A percentile compares a stretch with the other conserved stretches of the same genome.
These are phyloP conservation scores for Aphelinus certus DNA, from an alignment of 1,140 invertebrate genomes.

Conservation along the genomic window DNA sequence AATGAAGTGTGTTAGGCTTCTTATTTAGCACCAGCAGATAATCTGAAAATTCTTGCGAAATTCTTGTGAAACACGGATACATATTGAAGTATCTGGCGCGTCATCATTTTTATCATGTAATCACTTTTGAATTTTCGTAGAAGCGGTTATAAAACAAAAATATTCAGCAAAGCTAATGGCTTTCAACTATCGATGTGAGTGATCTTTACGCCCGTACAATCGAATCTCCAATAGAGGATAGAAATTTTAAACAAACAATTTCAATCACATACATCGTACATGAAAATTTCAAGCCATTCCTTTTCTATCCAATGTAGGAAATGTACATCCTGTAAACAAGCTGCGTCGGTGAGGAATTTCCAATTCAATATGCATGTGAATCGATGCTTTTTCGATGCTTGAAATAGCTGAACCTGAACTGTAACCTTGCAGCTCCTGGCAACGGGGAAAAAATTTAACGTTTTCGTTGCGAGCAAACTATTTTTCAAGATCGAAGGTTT, in stretches of 20 bases:
- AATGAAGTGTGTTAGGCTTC: conserved; percentile 20
- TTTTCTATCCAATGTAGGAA: too few relatives aligned
- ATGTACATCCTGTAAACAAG: neutral
- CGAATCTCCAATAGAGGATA: too few relatives aligned
- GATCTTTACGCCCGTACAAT: too few relatives aligned
- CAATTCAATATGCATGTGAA: neutral
- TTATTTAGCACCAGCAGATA: conserved; percentile 28
- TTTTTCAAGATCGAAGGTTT: conserved; percentile 31
- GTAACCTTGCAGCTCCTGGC: conserved; percentile 8
- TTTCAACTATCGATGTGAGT: too few relatives aligned
- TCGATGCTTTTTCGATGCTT: conserved; percentile 10
- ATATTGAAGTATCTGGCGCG: conserved; percentile 2
- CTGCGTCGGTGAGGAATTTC: neutral
- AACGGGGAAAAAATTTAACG: conserved; percentile 3
- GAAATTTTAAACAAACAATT: neutral
- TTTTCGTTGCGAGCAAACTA: conserved; percentile 14
- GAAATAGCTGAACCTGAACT: conserved; percentile 10
- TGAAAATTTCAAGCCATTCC: neutral
- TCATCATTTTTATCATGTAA: conserved; percentile 6
- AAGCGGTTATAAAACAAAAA: too few relatives aligned
- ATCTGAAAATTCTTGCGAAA: conserved; percentile 27
- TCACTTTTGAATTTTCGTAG: too few relatives aligned
- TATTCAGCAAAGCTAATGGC: too few relatives aligned
- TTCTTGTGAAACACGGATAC: conserved; percentile 15
- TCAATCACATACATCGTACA: neutral